Percentiles rank a stretch among this genome's conserved stretches.
Conservation (phyloP, 2,797 vertebrate genomes). For the Poeciliopsis infans region DNA sequence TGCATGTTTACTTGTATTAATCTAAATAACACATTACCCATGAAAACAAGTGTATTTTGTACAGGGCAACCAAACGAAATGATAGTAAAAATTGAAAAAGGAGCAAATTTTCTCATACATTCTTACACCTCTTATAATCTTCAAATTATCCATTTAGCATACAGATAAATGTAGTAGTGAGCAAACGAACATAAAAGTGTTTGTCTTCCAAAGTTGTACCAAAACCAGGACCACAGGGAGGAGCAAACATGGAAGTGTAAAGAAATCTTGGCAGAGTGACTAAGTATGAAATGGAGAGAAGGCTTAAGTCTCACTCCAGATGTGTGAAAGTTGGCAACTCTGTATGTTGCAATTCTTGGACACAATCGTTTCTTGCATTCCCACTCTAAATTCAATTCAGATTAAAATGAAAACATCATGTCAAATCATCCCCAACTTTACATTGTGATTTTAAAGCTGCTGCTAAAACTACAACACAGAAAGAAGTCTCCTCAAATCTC, state of each 20-base stretch:
- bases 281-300: neutral
- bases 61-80: neutral
- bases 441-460: neutral
- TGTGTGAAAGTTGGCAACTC: neutral
- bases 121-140: neutral
- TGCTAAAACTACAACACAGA: slow-evolving; percentile 10
- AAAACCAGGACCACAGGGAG: neutral
- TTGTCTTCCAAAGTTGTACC: neutral
- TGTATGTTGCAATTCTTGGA: neutral
- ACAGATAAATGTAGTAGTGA: neutral
- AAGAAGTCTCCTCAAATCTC: neutral
- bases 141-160: neutral
- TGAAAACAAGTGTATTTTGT: too few species aligned
- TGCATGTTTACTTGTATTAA: neutral
- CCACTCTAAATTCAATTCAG: neutral
- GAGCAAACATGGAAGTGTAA: neutral
- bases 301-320: slow-evolving; percentile 1
- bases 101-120: neutral
- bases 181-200: too few species aligned
- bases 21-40: neutral
- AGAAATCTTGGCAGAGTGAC: neutral
- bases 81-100: neutral
- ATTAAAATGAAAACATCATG: neutral
- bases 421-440: too few species aligned
- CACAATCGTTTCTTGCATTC: neutral